Conservation (phyloP, 2,888 invertebrate genomes). For the Tortrix viridana region DNA sequence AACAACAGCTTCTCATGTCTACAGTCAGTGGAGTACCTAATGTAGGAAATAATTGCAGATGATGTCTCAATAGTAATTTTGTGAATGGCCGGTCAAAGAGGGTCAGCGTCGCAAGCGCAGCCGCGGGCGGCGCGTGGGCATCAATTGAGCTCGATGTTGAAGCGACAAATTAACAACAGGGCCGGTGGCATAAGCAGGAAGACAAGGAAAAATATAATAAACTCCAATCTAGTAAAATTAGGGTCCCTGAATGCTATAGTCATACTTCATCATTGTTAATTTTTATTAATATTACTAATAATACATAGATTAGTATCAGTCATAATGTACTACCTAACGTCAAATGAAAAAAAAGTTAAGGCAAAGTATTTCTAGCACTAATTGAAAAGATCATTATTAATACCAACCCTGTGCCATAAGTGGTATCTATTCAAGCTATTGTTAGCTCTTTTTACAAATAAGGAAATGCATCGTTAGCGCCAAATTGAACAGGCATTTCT, state of each 20-base stretch:
- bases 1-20: background rate
- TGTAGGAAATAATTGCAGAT: conserved; percentile 56
- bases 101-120: conserved; percentile 55
- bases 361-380: too few relatives aligned
- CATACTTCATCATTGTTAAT: too few relatives aligned
- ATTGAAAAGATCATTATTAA: background rate
- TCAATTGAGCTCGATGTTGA: conserved; percentile 67
- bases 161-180: conserved; percentile 50
- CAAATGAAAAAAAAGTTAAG: too few relatives aligned
- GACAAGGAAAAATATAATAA: too few relatives aligned
- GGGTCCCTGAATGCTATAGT: too few relatives aligned
- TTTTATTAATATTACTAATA: too few relatives aligned
- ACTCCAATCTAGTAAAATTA: too few relatives aligned
- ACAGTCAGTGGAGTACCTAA: conserved; percentile 1
- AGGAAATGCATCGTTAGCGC: conserved; percentile 45
- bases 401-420: conserved; percentile 24
- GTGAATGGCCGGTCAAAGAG: conserved; percentile 64
- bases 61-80: conserved; percentile 76
- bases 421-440: conserved; percentile 29
- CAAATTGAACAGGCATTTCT: conserved; percentile 15
- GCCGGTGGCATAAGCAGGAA: conserved; percentile 43
- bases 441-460: conserved; percentile 46
- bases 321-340: too few relatives aligned
- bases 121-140: conserved; percentile 68
- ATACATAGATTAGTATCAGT: too few relatives aligned